Evolutionary conservation across 2,797 vertebrate species (phyloP), one percentile per base, ranked within the genome.

Genomic region (Tenualosa ilisha): DNA sequence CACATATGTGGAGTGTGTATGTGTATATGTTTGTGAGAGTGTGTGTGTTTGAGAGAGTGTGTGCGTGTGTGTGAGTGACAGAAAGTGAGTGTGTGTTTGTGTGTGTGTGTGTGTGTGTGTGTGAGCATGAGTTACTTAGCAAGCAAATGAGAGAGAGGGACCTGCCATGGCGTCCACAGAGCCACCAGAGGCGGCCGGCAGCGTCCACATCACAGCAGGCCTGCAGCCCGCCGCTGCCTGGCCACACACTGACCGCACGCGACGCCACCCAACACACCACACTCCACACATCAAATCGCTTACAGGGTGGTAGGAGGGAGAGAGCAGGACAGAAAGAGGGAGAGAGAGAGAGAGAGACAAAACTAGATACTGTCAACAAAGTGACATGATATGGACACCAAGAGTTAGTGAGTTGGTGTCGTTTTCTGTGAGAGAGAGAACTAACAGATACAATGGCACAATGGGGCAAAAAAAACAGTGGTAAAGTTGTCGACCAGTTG

Each of bases 191-290:
- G 87, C 50, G 83, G 63, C 87, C 75, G 82, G 91, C 88, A 84
- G 50, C 49, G 75, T 83, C 94, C 93, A 96, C 94, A 95, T 95
- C 92, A 94, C 84, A 94, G 89, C 81, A 37, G 0, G 26, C 0
- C 40, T 63, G 91, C 40, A 91, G 93, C 85, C 0, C 88, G 91
- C 93, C 92, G 0, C 91, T 6, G 81, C 84, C 86, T 88, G 81
- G 84, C 93, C 92, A 88, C 91, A 8, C 81, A 84, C 86, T 88
- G 79, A 85, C 93, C 91, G 87, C 93, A 91, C 37, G 82, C 91
- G 88, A 90, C 91, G 81, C 93, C 93, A 91, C 92, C 92, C 93
- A 88, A 88, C 68, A 0, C 56, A 90, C 93, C 89, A 40, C 92
- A 86, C 89, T 6, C 84, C 81, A 61, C 54, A 79, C 22, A 83